These are phyloP conservation scores for Drosophila mercatorum DNA, from an alignment of 2,888 invertebrate species.

Conservation along the genomic window DNA sequence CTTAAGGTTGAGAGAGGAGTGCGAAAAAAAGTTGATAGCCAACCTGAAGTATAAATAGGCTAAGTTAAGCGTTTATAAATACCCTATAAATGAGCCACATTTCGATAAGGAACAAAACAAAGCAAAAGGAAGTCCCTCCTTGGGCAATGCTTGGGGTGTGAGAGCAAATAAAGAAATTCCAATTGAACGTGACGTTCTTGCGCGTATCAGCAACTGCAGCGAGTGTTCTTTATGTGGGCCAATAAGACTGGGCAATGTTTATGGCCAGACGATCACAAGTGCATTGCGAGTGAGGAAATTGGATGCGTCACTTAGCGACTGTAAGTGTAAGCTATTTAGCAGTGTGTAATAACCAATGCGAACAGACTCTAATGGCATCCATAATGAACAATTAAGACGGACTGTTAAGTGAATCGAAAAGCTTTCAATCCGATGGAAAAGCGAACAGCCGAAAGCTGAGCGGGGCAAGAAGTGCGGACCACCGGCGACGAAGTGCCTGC, in stretches of 20 bases:
- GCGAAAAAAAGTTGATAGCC: conserved; percentile 19
- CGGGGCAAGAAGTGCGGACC: conserved; percentile 20
- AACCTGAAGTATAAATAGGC: conserved; percentile 3
- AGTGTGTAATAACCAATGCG: conserved; percentile 45
- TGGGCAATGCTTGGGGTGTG: conserved; percentile 19
- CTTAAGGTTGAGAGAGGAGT: conserved; percentile 27
- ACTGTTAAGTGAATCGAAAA: conserved; percentile 40
- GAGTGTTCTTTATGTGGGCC: conserved; percentile 45
- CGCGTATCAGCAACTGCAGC: conserved; percentile 24
- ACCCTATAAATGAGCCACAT: neutral
- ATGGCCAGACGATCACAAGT: conserved; percentile 16
- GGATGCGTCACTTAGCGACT: conserved; percentile 24
- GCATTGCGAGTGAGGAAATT: neutral
- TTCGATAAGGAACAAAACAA: neutral
- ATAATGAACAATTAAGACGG: conserved; percentile 43
- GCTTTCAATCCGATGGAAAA: conserved; percentile 52
- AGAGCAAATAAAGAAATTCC: conserved; percentile 58
- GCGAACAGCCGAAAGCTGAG: neutral
- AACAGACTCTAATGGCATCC: conserved; percentile 18
- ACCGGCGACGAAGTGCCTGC: conserved; percentile 55
- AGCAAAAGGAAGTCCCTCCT: neutral
- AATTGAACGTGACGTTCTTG: conserved; percentile 46
- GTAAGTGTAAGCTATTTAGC: conserved; percentile 34
- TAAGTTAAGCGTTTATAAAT: neutral
- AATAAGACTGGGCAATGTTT: conserved; percentile 39